A percentile compares a stretch with the other conserved stretches of the same genome.
Evolutionary conservation across 2,113 vertebrate species (phyloP).

Genomic region (Sinocyclocheilus anshuiensis): DNA sequence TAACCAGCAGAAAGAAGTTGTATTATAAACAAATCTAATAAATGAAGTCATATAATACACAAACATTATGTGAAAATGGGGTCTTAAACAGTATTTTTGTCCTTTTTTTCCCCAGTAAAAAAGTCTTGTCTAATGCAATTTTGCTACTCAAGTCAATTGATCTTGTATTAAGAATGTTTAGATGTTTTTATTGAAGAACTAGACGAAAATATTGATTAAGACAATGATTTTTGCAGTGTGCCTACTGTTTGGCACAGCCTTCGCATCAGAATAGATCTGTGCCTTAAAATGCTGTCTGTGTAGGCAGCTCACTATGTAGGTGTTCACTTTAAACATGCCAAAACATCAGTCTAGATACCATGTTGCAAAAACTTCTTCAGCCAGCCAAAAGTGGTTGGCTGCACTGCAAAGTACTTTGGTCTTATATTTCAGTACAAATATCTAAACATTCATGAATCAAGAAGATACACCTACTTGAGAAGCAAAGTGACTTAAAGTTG

Average conservation of each 20-base stretch:
- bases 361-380: not conserved
- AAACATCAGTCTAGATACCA: not conserved
- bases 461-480: not conserved
- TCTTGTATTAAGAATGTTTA: not conserved
- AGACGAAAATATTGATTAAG: not conserved
- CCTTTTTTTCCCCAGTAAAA: not conserved
- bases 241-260: slow-evolving; percentile 11
- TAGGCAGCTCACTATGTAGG: slow-evolving; percentile 3
- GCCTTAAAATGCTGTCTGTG: not conserved
- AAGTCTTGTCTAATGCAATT: slow-evolving; percentile 8
- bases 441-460: not conserved
- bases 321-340: not conserved
- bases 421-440: not conserved
- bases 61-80: not conserved
- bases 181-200: slow-evolving; percentile 13
- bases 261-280: not conserved
- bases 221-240: not conserved
- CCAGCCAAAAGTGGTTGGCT: not conserved
- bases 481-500: not conserved
- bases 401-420: not conserved
- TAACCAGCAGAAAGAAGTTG: not conserved
- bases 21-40: not conserved
- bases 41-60: not conserved
- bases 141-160: slow-evolving; percentile 1
- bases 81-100: not conserved